Base-by-base conservation (phyloP, 1,140 invertebrate genomes). In the Anastrepha obliqua region DNA sequence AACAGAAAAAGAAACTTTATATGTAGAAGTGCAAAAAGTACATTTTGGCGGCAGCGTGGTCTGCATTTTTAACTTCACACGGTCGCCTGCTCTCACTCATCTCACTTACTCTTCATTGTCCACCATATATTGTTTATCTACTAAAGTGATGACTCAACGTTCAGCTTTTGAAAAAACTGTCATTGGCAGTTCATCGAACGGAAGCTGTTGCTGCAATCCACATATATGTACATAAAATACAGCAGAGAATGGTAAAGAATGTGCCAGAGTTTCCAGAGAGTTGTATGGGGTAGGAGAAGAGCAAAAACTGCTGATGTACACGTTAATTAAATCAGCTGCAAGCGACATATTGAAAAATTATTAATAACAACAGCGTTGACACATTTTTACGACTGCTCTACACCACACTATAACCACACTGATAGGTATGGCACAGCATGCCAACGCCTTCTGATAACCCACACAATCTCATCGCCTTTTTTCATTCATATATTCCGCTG, bases 261-360 rank as follows among this genome's bases (percentile, higher is more conserved):
- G 29, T 55, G 51, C 9, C 51, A 62, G 60, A 11, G 60, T 13
- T 9, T 62, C 15, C 2, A 13, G 17, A 62, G 17, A 17, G 15
- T 4, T 62, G 20, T n/a, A 7, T 6, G 6, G 64, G 67, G 29
- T 55, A 20, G 51, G 0, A 74, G 20, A 55, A 55, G 29, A 29
- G 29, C 29, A n/a, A n/a, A 55, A 51, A 20, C 17, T 81, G 74
- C 47, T 15, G 11, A 47, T 81, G 74, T 81, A 17, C 47, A 29
- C 44, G 74, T 81, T 81, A 81, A 81, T 81, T 81, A 47, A 81
- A 81, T 81, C 47, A 81, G 17, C 15, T 51, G 74, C 74, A 81
- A 51, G 74, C 47, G 74, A 81, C 47, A 81, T 81, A 81, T 81
- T 81, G 74, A 55, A 81, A 58, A 81, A 81, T 55, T 81, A 81